These are phyloP conservation scores for Oryzias javanicus DNA, from an alignment of 2,113 vertebrate genomes.

Conservation along the genomic window DNA sequence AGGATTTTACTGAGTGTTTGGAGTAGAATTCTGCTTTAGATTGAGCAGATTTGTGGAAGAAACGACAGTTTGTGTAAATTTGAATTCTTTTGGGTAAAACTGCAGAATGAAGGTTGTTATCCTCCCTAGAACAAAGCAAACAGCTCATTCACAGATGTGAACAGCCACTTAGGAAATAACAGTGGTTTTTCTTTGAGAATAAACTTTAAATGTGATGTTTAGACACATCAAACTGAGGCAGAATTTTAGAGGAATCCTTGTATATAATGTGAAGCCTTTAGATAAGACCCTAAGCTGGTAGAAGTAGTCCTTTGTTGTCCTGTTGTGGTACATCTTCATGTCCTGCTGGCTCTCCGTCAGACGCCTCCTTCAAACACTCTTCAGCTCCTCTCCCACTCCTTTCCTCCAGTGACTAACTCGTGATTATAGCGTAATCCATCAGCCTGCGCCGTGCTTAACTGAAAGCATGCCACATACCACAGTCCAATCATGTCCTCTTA, in stretches of 20 bases:
- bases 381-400: constrained; percentile 20
- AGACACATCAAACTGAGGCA: not conserved
- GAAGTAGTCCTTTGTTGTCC: constrained; percentile 10
- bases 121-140: not conserved
- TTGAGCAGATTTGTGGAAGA: too few relatives aligned
- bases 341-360: constrained; percentile 3
- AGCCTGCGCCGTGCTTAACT: constrained; percentile 36
- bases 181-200: not conserved
- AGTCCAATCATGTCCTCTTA: constrained; percentile 51
- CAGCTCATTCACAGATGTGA: too few relatives aligned
- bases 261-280: not conserved
- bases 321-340: constrained; percentile 1
- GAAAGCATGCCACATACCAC: constrained; percentile 20
- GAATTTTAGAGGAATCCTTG: not conserved
- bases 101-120: too few relatives aligned
- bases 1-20: too few relatives aligned
- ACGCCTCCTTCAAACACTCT: constrained; percentile 32
- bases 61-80: too few relatives aligned
- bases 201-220: not conserved
- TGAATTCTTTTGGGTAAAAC: too few relatives aligned
- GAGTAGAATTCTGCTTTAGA: too few relatives aligned
- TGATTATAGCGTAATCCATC: constrained; percentile 55
- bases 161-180: too few relatives aligned
- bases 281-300: constrained; percentile 15
- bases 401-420: constrained; percentile 35